Base-by-base conservation (phyloP, 2,113 vertebrate genomes). In the Psettodes erumei region DNA sequence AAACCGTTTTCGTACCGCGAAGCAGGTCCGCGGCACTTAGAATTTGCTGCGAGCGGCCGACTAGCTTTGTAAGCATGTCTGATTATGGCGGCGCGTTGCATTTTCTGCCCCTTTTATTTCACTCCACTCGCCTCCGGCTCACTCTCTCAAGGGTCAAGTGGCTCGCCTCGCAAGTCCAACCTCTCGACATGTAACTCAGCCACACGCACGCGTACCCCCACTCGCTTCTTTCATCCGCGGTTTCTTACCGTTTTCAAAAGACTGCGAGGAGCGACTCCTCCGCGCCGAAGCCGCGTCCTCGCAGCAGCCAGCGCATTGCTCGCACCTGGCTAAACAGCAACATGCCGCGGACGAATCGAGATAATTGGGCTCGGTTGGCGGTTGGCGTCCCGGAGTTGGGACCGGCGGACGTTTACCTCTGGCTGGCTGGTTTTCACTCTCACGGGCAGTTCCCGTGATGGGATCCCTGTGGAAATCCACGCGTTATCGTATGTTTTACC, bases 341-440 rank as follows among this genome's bases (percentile, higher is more conserved):
- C 62, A 85, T 47, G 71, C 86, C 59, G 78, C 64, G 82, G 65
- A 89, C 72, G 64, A 88, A 89, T 92, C 80, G 69, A 84, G 84
- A 78, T 90, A 90, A 91, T 91, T 90, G 88, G 87, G 81, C 81
- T 82, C 88, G n/a, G n/a, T 92, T 83, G 89, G 84, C 61, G 77
- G 68, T 42, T 65, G 72, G 65, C 61, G 45, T 79, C 35, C 75
- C 38, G 16, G 32, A 55, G 64, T 80, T 30, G 25, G 65, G 13
- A 3, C 38, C 61, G 35, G 27, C 51, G 51, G 42, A 75, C 47
- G 43, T 77, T 72, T 69, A 55, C 45, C 63, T 79, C 50, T 6
- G 18, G 33, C 50, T n/a, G 51, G 64, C 67, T 35, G 40, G 28
- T 59, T 77, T 81, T 18, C 35, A n/a, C 37, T 53, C 70, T 21